Evolutionary conservation across 2,113 vertebrate genomes (phyloP), one percentile per base, ranked within the genome.

Genomic region (Platysteira castanea): DNA sequence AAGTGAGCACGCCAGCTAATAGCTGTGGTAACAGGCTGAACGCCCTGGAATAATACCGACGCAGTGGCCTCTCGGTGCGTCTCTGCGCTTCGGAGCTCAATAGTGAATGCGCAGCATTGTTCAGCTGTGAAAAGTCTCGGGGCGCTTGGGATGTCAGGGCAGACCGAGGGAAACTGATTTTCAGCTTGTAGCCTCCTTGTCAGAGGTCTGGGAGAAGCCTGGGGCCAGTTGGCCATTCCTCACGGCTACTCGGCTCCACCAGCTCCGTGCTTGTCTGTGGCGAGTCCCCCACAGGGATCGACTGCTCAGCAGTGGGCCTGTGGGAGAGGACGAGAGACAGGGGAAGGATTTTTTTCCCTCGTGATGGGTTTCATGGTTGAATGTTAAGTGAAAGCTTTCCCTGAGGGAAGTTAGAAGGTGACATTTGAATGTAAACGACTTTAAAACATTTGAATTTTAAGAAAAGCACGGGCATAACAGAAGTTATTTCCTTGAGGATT

Each of bases 1-100:
- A 95, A 91, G 96, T 46, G 90, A 96, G 92, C 93, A 91, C 2
- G 74, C 78, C 77, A 56, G 81, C 84, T 96, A 93, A 96, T 91
- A 94, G 83, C 93, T 70, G 27, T 12, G 49, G 67, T 93, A 86
- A 68, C 37, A 87, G 78, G 74, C 90, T 65, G 76, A 80, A 69
- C n/a, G 47, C 46, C 6, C 41, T 7, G 31, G 60, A 91, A 95
- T 93, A 92, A 94, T 80, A 68, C 59, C 65, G 4, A 11, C 41
- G 92, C 2, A 87, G 54, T 21, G 80, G 95, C 83, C 83, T 92
- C 68, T 79, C 56, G 33, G 84, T 35, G 65, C 6, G 85, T 82
- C 31, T 11, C 78, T 83, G 84, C 20, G 46, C 95, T 84, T 50
- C 56, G 3, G 28, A 50, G 67, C 71, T 95, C 95, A 87, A 74